Evolutionary conservation across 2,888 invertebrate species (phyloP), one percentile per base, ranked within the genome.

Genomic region (Synanthedon tipuliformis): DNA sequence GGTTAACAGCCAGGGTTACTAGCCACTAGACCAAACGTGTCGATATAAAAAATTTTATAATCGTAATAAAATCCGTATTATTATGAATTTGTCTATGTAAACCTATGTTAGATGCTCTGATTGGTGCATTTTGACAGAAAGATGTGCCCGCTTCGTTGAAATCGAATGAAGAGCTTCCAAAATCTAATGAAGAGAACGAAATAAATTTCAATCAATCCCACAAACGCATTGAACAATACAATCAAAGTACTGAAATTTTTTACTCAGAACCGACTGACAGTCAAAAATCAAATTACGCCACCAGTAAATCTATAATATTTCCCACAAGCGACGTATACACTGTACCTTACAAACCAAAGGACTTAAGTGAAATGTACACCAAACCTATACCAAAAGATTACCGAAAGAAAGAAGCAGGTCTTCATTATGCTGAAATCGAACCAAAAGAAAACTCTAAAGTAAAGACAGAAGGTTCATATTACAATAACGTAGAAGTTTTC

Each of bases 351-450:
- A 40, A n/a, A 0, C 54, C 55, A 3, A 51, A 41, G 4, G 51
- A 53, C 40, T n/a, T 54, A 7, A 52, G 51, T 4, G 54, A 55
- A 1, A 40, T 61, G 10, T 61, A 61, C 23, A 51, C 61, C 0
- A 50, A 54, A 15, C 61, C 61, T 3, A 18, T 54, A 1, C 57
- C 60, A 0, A 61, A 59, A 45, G 48, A 4, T 11, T 40, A 40
- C 18, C 50, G 59, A 34, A 54, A 53, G 12, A 45, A 45, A 45
- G 12, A 13, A 45, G 41, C 41, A 13, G 13, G 13, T 13, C 41
- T 45, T 7, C 41, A 45, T 45, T 45, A 45, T 45, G 41, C 13
- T 45, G 41, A 45, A 45, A 12, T 45, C n/a, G 12, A 13, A 45
- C 41, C 41, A 7, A 45, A 45, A 45, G 13, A 45, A 5, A 13